Percentiles rank a stretch among this genome's conserved stretches.
These are phyloP conservation scores for Ranitomeya imitator DNA, from an alignment of 2,113 vertebrate species.

Conservation along the genomic window DNA sequence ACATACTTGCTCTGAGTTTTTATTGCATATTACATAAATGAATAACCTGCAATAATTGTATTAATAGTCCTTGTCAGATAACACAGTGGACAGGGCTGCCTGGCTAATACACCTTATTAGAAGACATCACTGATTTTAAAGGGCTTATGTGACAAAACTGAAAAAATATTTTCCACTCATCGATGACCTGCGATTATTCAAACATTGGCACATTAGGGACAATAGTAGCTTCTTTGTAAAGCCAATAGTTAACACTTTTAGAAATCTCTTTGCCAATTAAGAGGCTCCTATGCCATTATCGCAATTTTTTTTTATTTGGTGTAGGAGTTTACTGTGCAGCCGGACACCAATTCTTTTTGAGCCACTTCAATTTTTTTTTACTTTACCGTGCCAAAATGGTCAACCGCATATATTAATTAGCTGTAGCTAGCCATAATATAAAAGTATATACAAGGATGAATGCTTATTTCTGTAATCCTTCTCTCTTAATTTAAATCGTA, in stretches of 20 bases:
- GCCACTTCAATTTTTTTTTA: not conserved
- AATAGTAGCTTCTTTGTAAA: not conserved
- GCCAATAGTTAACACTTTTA: not conserved
- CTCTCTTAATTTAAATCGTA: not conserved
- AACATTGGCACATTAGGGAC: not conserved
- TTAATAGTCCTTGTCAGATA: too few species aligned
- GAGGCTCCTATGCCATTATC: not conserved
- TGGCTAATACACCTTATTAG: not conserved
- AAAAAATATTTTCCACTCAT: not conserved
- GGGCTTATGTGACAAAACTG: not conserved
- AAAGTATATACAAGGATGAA: not conserved
- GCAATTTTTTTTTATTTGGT: constrained; percentile 15
- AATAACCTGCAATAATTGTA: too few species aligned
- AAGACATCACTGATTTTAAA: not conserved
- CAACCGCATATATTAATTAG: not conserved
- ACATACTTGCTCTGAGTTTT: too few species aligned
- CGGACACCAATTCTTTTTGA: not conserved
- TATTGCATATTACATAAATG: too few species aligned
- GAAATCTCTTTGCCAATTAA: not conserved
- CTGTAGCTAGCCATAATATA: not conserved
- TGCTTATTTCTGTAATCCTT: constrained; percentile 7
- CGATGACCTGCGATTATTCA: not conserved
- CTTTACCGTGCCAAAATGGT: not conserved
- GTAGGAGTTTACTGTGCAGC: not conserved
- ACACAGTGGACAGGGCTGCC: not conserved